Percentiles rank a stretch among this genome's conserved stretches.
These are phyloP conservation scores for Eubasilissa regina DNA, from an alignment of 1,140 invertebrate species.

Conservation along the genomic window DNA sequence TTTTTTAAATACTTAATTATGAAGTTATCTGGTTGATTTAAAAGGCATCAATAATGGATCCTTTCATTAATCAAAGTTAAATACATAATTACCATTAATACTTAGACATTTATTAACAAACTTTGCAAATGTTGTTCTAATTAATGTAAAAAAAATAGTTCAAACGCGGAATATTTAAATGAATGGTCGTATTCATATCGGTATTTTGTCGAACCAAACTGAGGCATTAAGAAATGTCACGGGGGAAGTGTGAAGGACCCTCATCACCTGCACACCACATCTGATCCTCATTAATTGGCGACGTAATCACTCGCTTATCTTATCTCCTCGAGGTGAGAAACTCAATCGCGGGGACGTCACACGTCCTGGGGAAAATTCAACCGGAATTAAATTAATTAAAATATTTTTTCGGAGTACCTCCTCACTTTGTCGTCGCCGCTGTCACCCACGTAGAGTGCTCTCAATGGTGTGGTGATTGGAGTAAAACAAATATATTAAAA, in stretches of 20 bases:
- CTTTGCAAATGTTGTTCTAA: too few species aligned
- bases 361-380: slow-evolving; percentile 8
- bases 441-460: slow-evolving; percentile 20
- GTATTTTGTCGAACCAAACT: neutral
- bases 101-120: too few species aligned
- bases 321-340: slow-evolving; percentile 27
- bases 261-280: slow-evolving; percentile 7
- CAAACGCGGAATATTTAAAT: too few species aligned
- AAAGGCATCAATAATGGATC: too few species aligned
- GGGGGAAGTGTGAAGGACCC: neutral
- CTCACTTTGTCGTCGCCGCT: slow-evolving; percentile 19
- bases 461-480: neutral
- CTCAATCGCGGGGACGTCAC: neutral
- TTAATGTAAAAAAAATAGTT: too few species aligned
- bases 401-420: neutral
- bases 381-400: slow-evolving; percentile 29
- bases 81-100: too few species aligned
- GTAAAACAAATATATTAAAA: slow-evolving; percentile 4
- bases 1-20: too few species aligned
- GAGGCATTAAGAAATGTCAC: neutral
- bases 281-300: slow-evolving; percentile 42
- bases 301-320: slow-evolving; percentile 22
- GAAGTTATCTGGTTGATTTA: too few species aligned
- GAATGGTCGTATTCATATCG: neutral
- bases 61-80: too few species aligned